A percentile compares a stretch with the other conserved stretches of the same genome.
These are phyloP conservation scores for Anthopleura xanthogrammica DNA, from an alignment of 92 coral and sea anemone genomes.

Conservation along the genomic window DNA sequence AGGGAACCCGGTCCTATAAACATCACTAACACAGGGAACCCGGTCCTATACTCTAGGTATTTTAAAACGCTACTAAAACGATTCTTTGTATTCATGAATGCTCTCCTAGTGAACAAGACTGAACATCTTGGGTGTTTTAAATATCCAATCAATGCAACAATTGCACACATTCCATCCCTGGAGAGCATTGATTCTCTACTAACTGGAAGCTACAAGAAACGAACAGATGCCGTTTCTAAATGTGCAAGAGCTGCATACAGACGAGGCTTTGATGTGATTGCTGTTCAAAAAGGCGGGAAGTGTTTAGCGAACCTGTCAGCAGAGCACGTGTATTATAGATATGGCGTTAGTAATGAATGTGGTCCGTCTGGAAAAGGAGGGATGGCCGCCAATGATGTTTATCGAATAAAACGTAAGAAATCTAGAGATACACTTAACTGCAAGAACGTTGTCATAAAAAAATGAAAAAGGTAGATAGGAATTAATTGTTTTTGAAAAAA, in stretches of 20 bases:
- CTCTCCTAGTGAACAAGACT: not conserved
- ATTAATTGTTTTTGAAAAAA: no score
- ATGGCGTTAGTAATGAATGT: slow-evolving; percentile 30
- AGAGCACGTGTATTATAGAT: slow-evolving; percentile 22
- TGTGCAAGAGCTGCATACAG: slow-evolving; percentile 48
- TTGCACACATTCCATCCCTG: slow-evolving; percentile 27
- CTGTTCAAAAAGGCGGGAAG: slow-evolving; percentile 55
- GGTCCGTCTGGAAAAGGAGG: slow-evolving; percentile 47
- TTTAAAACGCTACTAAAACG: no score
- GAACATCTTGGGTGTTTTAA: slow-evolving; percentile 40
- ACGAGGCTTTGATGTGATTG: slow-evolving; percentile 35
- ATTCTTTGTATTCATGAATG: no score
- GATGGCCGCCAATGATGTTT: slow-evolving; percentile 38
- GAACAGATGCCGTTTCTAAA: slow-evolving; percentile 46
- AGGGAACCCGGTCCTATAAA: no score
- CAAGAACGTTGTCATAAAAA: no score
- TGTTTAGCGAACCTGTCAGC: slow-evolving; percentile 24
- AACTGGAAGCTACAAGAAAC: slow-evolving; percentile 42
- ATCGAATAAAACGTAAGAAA: slow-evolving; percentile 24
- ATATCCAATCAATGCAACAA: not conserved
- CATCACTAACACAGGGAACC: no score
- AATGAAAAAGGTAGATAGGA: no score
- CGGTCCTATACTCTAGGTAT: no score
- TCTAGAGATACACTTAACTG: not conserved
- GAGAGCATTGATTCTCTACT: slow-evolving; percentile 34